A percentile compares a stretch with the other conserved stretches of the same genome.
These are phyloP conservation scores for Cryptocephalus primarius DNA, from an alignment of 2,888 invertebrate species.

Conservation along the genomic window DNA sequence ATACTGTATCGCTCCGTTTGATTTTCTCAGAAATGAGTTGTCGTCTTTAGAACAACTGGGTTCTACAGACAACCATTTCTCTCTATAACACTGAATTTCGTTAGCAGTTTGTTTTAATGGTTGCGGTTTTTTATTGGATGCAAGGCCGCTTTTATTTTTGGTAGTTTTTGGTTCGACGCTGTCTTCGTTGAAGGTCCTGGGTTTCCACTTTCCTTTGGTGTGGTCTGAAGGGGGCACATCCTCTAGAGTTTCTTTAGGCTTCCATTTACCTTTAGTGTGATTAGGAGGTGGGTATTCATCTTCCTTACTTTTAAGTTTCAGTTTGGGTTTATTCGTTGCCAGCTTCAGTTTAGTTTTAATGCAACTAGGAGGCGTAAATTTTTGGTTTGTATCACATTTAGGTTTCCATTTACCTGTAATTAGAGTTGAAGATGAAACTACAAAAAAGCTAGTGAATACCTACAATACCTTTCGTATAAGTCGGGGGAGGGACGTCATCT, in stretches of 20 bases:
- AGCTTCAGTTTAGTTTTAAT: constrained; percentile 3
- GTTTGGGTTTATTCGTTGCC: constrained; percentile 1
- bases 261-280: constrained; percentile 74
- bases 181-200: constrained; percentile 16
- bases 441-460: too few relatives aligned
- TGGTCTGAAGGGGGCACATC: constrained; percentile 28
- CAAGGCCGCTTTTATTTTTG: neutral
- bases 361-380: constrained; percentile 7
- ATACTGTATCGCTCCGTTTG: constrained; percentile 46
- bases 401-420: constrained; percentile 51
- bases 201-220: constrained; percentile 57
- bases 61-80: constrained; percentile 54
- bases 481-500: constrained; percentile 40
- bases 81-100: constrained; percentile 47
- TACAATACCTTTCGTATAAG: constrained; percentile 57
- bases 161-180: neutral
- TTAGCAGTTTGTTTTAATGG: neutral
- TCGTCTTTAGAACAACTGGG: constrained; percentile 34
- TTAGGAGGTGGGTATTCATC: constrained; percentile 41
- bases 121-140: constrained; percentile 31
- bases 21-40: constrained; percentile 30
- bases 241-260: constrained; percentile 32
- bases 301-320: constrained; percentile 5
- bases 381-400: constrained; percentile 7
- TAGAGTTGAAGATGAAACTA: neutral